Conservation (phyloP, 2,888 invertebrate genomes). For the Cephus rjabovi region DNA sequence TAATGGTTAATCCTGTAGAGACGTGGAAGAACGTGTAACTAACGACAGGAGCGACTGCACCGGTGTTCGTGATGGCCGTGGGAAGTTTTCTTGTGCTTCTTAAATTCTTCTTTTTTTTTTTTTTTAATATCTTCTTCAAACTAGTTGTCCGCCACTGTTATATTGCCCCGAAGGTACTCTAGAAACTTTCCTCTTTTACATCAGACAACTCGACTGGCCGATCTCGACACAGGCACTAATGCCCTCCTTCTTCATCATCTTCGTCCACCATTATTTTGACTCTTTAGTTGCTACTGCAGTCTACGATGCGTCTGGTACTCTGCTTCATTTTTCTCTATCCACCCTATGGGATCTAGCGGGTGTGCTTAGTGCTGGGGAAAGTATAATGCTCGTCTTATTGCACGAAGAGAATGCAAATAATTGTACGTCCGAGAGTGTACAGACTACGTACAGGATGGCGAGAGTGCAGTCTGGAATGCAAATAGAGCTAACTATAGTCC, state of each 20-base stretch:
- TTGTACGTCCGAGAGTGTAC: constrained; percentile 46
- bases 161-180: not conserved
- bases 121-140: not conserved
- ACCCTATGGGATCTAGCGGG: not conserved
- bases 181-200: not conserved
- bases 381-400: constrained; percentile 4
- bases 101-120: not conserved
- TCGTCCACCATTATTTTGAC: not conserved
- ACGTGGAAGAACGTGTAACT: not conserved
- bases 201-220: not conserved
- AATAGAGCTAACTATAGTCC: constrained; percentile 49
- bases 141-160: not conserved
- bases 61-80: not conserved
- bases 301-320: not conserved
- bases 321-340: not conserved
- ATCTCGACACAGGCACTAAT: not conserved
- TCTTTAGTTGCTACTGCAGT: not conserved
- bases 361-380: not conserved
- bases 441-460: constrained; percentile 36
- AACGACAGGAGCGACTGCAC: not conserved
- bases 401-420: constrained; percentile 56
- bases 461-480: constrained; percentile 52
- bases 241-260: not conserved
- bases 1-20: not conserved
- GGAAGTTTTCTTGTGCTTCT: not conserved